phyloP scores from a whole-genome alignment of 2,888 invertebrate species.

The Apodemia hepburni region DNA sequence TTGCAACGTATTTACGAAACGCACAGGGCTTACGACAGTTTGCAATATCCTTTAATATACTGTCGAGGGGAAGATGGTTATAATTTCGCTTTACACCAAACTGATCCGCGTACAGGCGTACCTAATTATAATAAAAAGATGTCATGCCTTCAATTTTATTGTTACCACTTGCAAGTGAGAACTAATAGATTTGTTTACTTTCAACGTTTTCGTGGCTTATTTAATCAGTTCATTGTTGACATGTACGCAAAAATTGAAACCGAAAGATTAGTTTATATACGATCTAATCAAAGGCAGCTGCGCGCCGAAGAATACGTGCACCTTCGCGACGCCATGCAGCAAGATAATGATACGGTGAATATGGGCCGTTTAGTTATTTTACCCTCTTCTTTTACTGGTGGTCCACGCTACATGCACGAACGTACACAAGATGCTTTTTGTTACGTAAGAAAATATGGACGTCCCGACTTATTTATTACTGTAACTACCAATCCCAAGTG shows the following conservation, averaged over 20 bases:
- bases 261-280: slow-evolving; percentile 39
- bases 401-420: slow-evolving; percentile 39
- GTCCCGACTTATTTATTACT: slow-evolving; percentile 37
- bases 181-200: too few species aligned
- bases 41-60: slow-evolving; percentile 49
- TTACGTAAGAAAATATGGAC: slow-evolving; percentile 35
- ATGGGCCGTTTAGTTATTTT: slow-evolving; percentile 34
- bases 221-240: slow-evolving; percentile 21
- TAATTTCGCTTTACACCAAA: slow-evolving; percentile 35
- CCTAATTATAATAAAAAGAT: slow-evolving; percentile 14
- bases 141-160: too few species aligned
- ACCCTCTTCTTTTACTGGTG: slow-evolving; percentile 38
- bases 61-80: slow-evolving; percentile 40
- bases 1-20: slow-evolving; percentile 40
- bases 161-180: too few species aligned
- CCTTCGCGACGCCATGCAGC: slow-evolving; percentile 37
- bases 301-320: too few species aligned
- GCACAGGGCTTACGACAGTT: slow-evolving; percentile 43
- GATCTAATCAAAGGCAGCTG: slow-evolving; percentile 38
- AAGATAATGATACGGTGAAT: slow-evolving; percentile 33
- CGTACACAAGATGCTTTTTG: slow-evolving; percentile 38
- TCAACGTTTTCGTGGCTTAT: too few species aligned
- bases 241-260: slow-evolving; percentile 40
- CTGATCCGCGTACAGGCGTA: slow-evolving; percentile 30
- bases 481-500: slow-evolving; percentile 27